Evolutionary conservation across 1,140 invertebrate species (phyloP).

Genomic region (Apis dorsata): DNA sequence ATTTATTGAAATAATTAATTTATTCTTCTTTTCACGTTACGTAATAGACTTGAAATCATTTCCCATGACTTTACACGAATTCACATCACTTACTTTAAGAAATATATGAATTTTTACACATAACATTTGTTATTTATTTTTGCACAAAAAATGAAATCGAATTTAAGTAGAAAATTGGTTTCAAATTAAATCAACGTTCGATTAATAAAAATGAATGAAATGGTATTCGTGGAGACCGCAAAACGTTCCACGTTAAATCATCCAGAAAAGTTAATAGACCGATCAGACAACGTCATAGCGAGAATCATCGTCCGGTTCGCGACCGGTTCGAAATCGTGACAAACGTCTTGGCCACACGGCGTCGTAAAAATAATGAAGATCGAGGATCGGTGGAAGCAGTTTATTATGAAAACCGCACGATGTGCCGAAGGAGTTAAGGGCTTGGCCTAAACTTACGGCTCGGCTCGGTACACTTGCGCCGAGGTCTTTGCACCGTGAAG

Average conservation of each 20-base stretch:
- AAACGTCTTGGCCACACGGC: not conserved
- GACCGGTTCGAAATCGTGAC: conserved; percentile 2
- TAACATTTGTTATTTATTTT: too few relatives aligned
- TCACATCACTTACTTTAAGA: too few relatives aligned
- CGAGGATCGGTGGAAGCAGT: conserved; percentile 40
- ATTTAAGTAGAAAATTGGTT: too few relatives aligned
- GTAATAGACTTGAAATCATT: too few relatives aligned
- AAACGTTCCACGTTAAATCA: not conserved
- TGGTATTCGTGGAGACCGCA: not conserved
- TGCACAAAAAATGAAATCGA: too few relatives aligned
- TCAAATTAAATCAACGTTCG: too few relatives aligned
- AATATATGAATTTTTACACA: too few relatives aligned
- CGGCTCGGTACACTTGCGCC: conserved; percentile 13
- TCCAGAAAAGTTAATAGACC: not conserved
- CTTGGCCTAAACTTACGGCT: conserved; percentile 50
- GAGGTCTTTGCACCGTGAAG: conserved; percentile 58
- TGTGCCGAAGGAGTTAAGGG: conserved; percentile 57
- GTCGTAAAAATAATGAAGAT: conserved; percentile 52
- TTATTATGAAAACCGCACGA: conserved; percentile 54
- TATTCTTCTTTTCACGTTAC: too few relatives aligned
- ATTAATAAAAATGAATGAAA: not conserved
- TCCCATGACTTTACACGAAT: too few relatives aligned
- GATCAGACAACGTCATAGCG: not conserved
- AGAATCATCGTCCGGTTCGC: not conserved
- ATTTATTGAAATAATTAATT: not conserved